A percentile compares a stretch with the other conserved stretches of the same genome.
phyloP scores from a whole-genome alignment of 2,113 vertebrate genomes.

The Theristicus caerulescens region DNA sequence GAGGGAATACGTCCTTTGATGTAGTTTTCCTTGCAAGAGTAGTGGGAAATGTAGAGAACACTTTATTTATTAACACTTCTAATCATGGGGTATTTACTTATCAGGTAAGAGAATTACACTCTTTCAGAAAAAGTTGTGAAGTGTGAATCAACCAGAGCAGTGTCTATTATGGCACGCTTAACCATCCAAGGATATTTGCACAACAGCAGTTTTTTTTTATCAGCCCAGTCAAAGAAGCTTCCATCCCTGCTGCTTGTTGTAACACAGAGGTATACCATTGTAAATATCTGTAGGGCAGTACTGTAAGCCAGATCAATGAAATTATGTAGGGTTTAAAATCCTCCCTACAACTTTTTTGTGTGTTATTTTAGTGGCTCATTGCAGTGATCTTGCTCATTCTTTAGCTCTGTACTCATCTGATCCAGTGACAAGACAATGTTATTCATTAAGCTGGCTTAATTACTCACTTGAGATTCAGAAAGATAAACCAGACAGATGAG shows the following conservation, averaged over 20 bases:
- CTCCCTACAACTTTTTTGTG: neutral
- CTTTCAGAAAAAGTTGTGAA: neutral
- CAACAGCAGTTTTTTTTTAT: rapidly evolving
- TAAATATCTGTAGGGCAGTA: neutral
- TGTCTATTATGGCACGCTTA: neutral
- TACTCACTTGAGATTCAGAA: neutral
- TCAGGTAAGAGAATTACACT: slow-evolving; percentile 82
- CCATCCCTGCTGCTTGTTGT: neutral
- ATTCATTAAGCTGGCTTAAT: neutral
- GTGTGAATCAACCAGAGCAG: neutral
- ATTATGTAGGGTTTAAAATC: neutral
- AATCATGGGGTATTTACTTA: slow-evolving; percentile 99
- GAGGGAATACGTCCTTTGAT: slow-evolving; percentile 98
- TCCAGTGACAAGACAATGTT: neutral
- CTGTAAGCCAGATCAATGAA: neutral
- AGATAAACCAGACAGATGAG: neutral
- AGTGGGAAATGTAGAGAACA: slow-evolving; percentile 99
- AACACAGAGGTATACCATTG: neutral
- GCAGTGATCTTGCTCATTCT: neutral
- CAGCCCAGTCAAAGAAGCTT: neutral
- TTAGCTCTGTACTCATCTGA: neutral
- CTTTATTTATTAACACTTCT: slow-evolving; percentile 99
- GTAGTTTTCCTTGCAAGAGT: slow-evolving; percentile 98
- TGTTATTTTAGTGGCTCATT: neutral
- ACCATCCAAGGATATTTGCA: neutral